Evolutionary conservation across 2,797 vertebrate species (phyloP), one percentile per base, ranked within the genome.

Genomic region (Microtus agrestis): DNA sequence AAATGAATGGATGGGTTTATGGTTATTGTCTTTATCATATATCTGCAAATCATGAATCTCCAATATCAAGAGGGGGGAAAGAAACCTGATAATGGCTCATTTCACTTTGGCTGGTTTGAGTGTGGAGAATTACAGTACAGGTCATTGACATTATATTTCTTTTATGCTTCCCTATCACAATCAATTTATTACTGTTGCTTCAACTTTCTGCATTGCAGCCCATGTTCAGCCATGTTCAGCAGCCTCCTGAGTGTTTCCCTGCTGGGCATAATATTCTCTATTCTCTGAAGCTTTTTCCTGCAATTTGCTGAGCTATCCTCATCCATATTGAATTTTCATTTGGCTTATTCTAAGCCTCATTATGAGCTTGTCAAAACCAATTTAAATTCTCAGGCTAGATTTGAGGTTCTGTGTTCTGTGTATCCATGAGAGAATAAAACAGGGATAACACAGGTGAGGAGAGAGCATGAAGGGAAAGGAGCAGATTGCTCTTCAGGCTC

Each of bases 291-390:
- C 87, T 95, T 91, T 92, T 96, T 95, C 96, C 84, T 40, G 34
- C 61, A 96, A 79, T 97, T 97, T 97, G 59, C 91, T 87, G 88
- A 92, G 92, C 94, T 93, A 27, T 94, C 95, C 93, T 95, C 93
- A 90, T 89, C 93, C 92, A 95, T 82, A 96, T 79, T 95, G 95
- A 95, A 97, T 96, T 95, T 97, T 94, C 89, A 95, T 96, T 95
- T 61, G 65, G 73, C 46, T 94, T 97, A 90, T 69, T 96, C 84
- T 93, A 95, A 94, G 87, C 56, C 86, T 89, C 37, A 91, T 92
- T 92, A 92, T 19, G 37, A 87, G 86, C 91, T 91, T 96, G 89
- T 97, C 95, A 96, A 96, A 94, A 95, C 87, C 92, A 95, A 86
- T 95, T 96, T 94, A 91, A 92, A 84, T 89, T 90, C 87, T 88